Evolutionary conservation across 2,113 vertebrate genomes (phyloP).

Genomic region (Sebastes schlegelii): DNA sequence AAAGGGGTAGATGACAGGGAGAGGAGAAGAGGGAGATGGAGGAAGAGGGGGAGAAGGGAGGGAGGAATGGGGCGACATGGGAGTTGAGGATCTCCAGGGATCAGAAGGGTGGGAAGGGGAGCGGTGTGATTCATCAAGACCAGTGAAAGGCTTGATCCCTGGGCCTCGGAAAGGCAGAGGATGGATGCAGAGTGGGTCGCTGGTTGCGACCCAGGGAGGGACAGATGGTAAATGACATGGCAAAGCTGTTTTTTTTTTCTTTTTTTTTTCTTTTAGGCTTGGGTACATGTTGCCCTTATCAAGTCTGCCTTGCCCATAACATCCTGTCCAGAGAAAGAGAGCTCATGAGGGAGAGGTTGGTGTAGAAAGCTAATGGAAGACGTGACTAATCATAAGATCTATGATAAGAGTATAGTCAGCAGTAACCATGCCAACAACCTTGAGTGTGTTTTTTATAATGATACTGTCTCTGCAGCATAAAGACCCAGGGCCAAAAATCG

Average conservation of each 20-base stretch:
- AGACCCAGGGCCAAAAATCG: slow-evolving; percentile 27
- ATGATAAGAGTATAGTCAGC: slow-evolving; percentile 53
- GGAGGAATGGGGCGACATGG: slow-evolving; percentile 32
- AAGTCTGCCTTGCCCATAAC: slow-evolving; percentile 55
- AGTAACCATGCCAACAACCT: slow-evolving; percentile 61
- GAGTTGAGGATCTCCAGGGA: slow-evolving; percentile 54
- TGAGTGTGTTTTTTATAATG: slow-evolving; percentile 53
- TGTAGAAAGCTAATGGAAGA: slow-evolving; percentile 61
- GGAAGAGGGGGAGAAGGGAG: background rate
- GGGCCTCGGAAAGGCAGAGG: slow-evolving; percentile 13
- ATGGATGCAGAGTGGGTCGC: slow-evolving; percentile 20
- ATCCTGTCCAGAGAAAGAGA: slow-evolving; percentile 43
- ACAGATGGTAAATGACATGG: slow-evolving; percentile 69
- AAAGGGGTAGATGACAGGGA: slow-evolving; percentile 1
- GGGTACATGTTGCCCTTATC: slow-evolving; percentile 66
- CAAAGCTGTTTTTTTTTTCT: slow-evolving; percentile 28
- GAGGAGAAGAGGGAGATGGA: background rate
- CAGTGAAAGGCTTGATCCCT: slow-evolving; percentile 29
- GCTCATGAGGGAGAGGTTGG: slow-evolving; percentile 27
- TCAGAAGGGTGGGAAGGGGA: slow-evolving; percentile 36
- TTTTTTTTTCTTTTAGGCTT: slow-evolving; percentile 20
- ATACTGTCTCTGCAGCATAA: slow-evolving; percentile 39
- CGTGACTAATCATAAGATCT: slow-evolving; percentile 70
- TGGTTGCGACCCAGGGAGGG: slow-evolving; percentile 27
- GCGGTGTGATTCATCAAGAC: slow-evolving; percentile 48